Evolutionary conservation across 2,888 invertebrate genomes (phyloP).

Genomic region (Syrphus vitripennis): DNA sequence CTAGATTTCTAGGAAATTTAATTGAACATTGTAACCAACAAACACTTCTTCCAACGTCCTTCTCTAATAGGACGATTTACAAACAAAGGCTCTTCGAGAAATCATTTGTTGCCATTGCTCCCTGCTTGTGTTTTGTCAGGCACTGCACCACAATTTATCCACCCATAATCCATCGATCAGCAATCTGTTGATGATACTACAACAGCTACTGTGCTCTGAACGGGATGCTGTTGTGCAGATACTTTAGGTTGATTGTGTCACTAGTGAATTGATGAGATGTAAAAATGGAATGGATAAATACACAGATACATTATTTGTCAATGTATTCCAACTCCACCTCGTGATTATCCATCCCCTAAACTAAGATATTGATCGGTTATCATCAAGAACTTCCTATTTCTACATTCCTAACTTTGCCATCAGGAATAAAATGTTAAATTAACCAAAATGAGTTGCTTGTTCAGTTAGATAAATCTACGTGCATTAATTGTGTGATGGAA

Average conservation of each 20-base stretch:
- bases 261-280: conserved; percentile 65
- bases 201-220: neutral
- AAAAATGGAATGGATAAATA: conserved; percentile 59
- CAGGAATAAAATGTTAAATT: conserved; percentile 59
- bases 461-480: conserved; percentile 69
- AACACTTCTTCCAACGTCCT: conserved; percentile 1
- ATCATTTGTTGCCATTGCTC: neutral
- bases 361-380: neutral
- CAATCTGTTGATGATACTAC: conserved; percentile 43
- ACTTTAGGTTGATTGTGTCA: conserved; percentile 61
- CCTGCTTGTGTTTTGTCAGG: neutral
- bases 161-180: conserved; percentile 64
- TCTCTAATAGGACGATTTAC: neutral
- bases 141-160: conserved; percentile 50
- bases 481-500: conserved; percentile 65
- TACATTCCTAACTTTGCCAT: neutral
- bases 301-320: conserved; percentile 65
- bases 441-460: conserved; percentile 69
- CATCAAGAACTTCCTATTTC: neutral
- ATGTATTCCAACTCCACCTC: conserved; percentile 26
- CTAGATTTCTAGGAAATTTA: conserved; percentile 33
- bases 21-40: conserved; percentile 46
- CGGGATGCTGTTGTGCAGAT: conserved; percentile 57
- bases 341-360: neutral
- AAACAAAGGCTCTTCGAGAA: conserved; percentile 20